Evolutionary conservation across 2,888 invertebrate genomes (phyloP).

Genomic region (Xestoiulus laeticollis): DNA sequence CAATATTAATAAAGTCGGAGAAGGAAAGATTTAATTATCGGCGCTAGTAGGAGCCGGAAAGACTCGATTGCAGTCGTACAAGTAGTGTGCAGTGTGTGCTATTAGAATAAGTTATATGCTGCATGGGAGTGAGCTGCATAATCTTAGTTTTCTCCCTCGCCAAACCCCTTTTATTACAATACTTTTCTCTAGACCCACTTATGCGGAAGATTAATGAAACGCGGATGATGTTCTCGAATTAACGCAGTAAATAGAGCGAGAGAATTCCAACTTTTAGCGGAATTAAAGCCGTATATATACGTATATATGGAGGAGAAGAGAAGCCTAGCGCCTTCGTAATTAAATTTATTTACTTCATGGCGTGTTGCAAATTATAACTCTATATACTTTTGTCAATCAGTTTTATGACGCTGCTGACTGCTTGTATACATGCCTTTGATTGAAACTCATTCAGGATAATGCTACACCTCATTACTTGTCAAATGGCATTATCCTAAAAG

Average conservation of each 20-base stretch:
- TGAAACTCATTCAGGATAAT: not conserved
- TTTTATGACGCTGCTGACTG: not conserved
- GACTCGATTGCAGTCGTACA: not conserved
- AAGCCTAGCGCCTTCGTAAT: not conserved
- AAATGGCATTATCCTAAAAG: conserved; percentile 13
- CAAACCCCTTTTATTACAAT: conserved; percentile 37
- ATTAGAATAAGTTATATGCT: conserved; percentile 9
- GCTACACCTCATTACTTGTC: not conserved
- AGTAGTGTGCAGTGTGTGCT: not conserved
- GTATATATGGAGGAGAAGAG: not conserved
- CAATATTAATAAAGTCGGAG: conserved; percentile 8
- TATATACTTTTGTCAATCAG: conserved; percentile 21
- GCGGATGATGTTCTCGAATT: conserved; percentile 37
- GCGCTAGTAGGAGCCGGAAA: conserved; percentile 10
- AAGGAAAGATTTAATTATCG: conserved; percentile 37
- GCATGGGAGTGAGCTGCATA: not conserved
- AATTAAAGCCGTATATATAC: not conserved
- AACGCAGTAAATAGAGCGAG: conserved; percentile 34
- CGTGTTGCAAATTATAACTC: conserved; percentile 34
- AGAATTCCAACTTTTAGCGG: conserved; percentile 28
- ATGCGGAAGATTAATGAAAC: conserved; percentile 37
- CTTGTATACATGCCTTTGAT: not conserved
- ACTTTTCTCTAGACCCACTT: conserved; percentile 34
- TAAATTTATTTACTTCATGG: conserved; percentile 33
- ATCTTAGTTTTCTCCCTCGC: not conserved